Evolutionary conservation across 2,888 invertebrate genomes (phyloP), one percentile per base, ranked within the genome.

Genomic region (Tribolium freemani): DNA sequence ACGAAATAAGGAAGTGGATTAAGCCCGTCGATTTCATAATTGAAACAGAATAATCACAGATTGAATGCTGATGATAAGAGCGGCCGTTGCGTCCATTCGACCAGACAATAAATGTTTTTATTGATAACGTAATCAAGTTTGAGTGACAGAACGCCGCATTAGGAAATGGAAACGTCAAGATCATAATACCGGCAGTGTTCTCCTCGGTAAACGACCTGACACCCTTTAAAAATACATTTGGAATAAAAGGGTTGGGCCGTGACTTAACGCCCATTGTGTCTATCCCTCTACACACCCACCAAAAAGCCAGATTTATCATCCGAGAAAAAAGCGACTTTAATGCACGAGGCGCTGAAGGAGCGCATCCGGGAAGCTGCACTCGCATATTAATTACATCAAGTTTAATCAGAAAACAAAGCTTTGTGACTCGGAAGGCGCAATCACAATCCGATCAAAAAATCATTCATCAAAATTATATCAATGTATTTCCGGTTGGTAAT

Each of bases 141-240:
- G 70, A 71, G 70, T 71, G 70, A 71, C 64, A 48, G 56, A 50
- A 44, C 30, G 45, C 57, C 44, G 58, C 66, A 71, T 71, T 66
- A 66, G 71, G 66, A 58, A 71, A 66, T 64, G 66, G 57, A 71
- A 66, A 71, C 66, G 71, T 71, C 71, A 71, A 71, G 64, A 69
- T 69, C 69, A 69, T 54, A 69, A 69, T 61, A 53, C 21, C 44
- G 20, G 16, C 53, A 57, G 26, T 69, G 69, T 69, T 61, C 61
- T 61, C 44, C 16, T 16, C 53, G 5, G 53, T 30, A 51, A 1
- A 31, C 13, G 53, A 53, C 3, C n/a, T 8, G 30, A 54, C 54
- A 54, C 54, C 54, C 54, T 54, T 45, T 45, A 45, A n/a, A 45
- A 54, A 9, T 54, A 54, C 10, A 54, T 54, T 38, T 38, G 8